These are phyloP conservation scores for Varanus salvator DNA, from an alignment of 2,113 vertebrate species.

Conservation along the genomic window DNA sequence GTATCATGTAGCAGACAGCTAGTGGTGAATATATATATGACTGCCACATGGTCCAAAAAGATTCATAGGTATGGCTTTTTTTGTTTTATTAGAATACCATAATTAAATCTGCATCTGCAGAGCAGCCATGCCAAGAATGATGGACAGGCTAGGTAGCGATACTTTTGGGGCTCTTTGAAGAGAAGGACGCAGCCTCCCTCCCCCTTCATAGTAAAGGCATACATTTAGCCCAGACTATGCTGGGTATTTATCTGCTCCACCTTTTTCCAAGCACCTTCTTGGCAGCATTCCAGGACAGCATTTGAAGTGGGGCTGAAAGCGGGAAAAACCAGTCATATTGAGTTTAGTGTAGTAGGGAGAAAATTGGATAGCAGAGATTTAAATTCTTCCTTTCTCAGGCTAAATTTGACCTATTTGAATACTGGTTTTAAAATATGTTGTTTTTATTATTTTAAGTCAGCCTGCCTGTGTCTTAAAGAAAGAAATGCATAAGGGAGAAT, in stretches of 20 bases:
- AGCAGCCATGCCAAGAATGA: background rate
- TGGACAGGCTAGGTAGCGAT: background rate
- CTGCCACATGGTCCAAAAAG: background rate
- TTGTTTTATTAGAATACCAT: background rate
- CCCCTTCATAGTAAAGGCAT: background rate
- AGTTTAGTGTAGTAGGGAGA: background rate
- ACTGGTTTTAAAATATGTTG: background rate
- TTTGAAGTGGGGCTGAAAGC: background rate
- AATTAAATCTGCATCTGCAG: background rate
- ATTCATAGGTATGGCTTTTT: background rate
- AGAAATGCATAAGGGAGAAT: background rate
- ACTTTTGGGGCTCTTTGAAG: background rate
- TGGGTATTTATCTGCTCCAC: background rate
- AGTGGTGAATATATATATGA: background rate
- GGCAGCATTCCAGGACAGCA: background rate
- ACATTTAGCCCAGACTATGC: background rate
- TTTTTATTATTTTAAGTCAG: background rate
- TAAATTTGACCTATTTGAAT: background rate
- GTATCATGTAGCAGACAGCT: background rate
- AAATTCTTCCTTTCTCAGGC: too few species aligned
- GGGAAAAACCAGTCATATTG: background rate
- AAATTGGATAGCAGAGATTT: background rate
- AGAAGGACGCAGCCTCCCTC: background rate
- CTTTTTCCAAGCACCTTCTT: background rate
- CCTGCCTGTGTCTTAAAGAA: background rate